These are phyloP conservation scores for Triplophysa rosa DNA, from an alignment of 2,113 vertebrate species.

Conservation along the genomic window DNA sequence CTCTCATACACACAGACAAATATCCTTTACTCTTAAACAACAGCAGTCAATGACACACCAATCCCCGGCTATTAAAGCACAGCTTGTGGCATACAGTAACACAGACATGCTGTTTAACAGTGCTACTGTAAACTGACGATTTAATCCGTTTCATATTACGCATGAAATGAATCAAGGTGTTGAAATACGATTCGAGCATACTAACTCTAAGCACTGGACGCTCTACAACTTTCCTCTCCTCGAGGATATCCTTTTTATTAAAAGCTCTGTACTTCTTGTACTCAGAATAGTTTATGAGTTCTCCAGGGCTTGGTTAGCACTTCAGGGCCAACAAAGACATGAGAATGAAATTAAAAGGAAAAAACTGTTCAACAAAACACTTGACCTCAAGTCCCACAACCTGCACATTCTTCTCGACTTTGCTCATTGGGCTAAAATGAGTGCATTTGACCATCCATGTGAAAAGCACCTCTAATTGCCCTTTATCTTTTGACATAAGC, in stretches of 20 bases:
- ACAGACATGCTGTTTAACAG: background rate
- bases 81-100: background rate
- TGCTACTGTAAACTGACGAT: background rate
- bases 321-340: conserved; percentile 33
- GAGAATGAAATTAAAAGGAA: conserved; percentile 46
- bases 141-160: conserved; percentile 3
- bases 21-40: background rate
- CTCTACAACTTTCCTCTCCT: conserved; percentile 1
- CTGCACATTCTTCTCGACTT: background rate
- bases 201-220: conserved; percentile 17
- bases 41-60: background rate
- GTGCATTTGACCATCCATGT: conserved; percentile 14
- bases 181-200: background rate
- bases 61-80: background rate
- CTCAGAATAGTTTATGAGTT: conserved; percentile 34
- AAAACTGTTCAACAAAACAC: conserved; percentile 20
- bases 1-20: background rate
- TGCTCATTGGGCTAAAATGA: conserved; percentile 21
- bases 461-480: conserved; percentile 10
- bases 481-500: conserved; percentile 12
- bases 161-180: conserved; percentile 16
- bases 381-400: conserved; percentile 48
- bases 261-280: conserved; percentile 33
- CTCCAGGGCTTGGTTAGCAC: conserved; percentile 38
- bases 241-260: conserved; percentile 31